Base-by-base conservation (phyloP, 2,797 vertebrate species). In the Scolopax bukidnonensis region DNA sequence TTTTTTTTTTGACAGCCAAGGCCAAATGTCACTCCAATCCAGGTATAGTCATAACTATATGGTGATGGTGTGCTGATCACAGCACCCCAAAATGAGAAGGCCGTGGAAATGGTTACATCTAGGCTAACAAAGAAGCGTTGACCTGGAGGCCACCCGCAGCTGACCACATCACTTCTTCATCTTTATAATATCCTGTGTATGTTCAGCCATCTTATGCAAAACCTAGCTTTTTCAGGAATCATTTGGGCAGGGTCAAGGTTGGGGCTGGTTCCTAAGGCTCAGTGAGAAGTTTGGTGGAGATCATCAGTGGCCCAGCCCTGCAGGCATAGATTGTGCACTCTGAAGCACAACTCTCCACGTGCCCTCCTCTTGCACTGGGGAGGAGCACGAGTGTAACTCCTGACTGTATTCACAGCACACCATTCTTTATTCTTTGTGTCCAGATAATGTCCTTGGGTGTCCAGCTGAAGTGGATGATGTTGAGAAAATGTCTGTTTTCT, bases 291-390 rank as follows among this genome's bases (percentile, higher is more conserved):
- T 27, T 82, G 5, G 13, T 45, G 43, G 19, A 69, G 8, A 24
- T 17, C 8, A 21, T 10, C 36, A 67, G n/a, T 8, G 27, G 9
- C 6, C 10, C 23, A 45, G 1, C 4, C 10, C 23, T 1, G 28
- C 16, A 51, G 60, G 36, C 9, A 24, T 0, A n/a, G 45, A 48
- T 16, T 6, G 12, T 19, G 28, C 11, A 10, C 32, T 77, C 60
- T 43, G 28, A 51, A 91, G 43, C 30, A 59, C 27, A 83, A 50
- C 12, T 91, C 41, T 86, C 30, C 45, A 8, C 0, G 0, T 10
- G 13, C 16, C n/a, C 24, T 75, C 11, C 12, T n/a, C 30, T 59
- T 67, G 45, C 32, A 69, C 19, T 11, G 30, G 16, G 18, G 10
- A 70, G 45, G 9, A 60, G 7, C 9, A 18, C 0, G 32, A 21